These are phyloP conservation scores for Urocolius indicus DNA, from an alignment of 2,113 vertebrate species.

Conservation along the genomic window DNA sequence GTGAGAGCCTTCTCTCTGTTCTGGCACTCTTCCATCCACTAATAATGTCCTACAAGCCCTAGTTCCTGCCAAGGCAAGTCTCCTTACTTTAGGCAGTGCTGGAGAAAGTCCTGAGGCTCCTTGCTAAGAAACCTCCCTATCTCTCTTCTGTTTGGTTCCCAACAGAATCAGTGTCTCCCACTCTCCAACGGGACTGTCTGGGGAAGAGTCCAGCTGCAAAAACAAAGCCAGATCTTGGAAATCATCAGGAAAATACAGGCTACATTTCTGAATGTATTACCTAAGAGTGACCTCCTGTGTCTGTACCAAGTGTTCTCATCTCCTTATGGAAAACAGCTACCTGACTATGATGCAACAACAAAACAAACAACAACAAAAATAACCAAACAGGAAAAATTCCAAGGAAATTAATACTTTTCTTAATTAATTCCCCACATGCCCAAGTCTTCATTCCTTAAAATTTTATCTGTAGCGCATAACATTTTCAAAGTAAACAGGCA, in stretches of 20 bases:
- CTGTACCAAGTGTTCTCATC: not conserved
- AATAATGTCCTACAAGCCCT: not conserved
- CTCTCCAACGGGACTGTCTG: not conserved
- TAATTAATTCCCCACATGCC: not conserved
- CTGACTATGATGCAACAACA: not conserved
- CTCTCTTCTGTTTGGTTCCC: not conserved
- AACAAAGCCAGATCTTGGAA: not conserved
- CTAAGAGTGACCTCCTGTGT: not conserved
- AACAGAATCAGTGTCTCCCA: not conserved
- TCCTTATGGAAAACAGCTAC: not conserved
- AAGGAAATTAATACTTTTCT: not conserved
- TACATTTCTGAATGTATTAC: not conserved
- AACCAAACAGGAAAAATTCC: not conserved
- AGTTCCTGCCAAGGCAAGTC: not conserved
- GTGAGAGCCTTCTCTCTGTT: not conserved
- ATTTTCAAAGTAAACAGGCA: not conserved
- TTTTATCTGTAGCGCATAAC: not conserved
- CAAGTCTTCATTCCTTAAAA: not conserved
- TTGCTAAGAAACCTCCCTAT: not conserved
- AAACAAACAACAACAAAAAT: too few species aligned
- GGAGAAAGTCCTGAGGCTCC: not conserved
- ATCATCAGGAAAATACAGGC: not conserved
- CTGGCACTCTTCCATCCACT: not conserved
- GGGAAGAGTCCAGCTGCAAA: not conserved
- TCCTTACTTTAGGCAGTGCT: not conserved